Conservation (phyloP, 2,888 invertebrate genomes). For the Napeogenes inachia region DNA sequence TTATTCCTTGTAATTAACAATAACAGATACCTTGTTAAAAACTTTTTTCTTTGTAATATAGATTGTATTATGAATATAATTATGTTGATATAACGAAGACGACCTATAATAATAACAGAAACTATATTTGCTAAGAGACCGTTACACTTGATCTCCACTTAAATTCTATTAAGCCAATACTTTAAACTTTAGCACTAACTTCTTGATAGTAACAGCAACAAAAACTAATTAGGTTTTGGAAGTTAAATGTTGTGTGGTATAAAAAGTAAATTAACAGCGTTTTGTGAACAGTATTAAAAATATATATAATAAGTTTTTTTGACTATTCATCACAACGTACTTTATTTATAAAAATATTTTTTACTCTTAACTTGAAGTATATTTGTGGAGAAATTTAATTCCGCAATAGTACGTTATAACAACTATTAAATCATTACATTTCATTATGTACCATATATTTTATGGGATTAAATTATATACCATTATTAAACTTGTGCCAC, state of each 20-base stretch:
- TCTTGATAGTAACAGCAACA: conserved; percentile 46
- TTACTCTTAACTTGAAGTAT: too few species aligned
- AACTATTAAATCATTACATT: too few species aligned
- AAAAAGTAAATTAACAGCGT: conserved; percentile 9
- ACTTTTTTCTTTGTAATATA: too few species aligned
- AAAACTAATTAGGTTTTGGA: conserved; percentile 41
- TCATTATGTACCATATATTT: too few species aligned
- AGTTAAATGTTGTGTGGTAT: conserved; percentile 31
- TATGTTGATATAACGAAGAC: not conserved
- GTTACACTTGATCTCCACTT: conserved; percentile 2
- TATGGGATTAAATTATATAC: not conserved
- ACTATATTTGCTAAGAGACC: conserved; percentile 1
- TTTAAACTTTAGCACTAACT: conserved; percentile 33
- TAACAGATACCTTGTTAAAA: too few species aligned
- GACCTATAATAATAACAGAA: not conserved
- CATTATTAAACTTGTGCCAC: conserved; percentile 1
- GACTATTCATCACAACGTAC: too few species aligned
- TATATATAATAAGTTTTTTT: too few species aligned
- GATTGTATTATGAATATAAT: not conserved
- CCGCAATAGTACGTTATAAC: too few species aligned
- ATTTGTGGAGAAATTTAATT: too few species aligned
- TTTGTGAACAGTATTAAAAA: not conserved
- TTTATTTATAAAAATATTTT: too few species aligned
- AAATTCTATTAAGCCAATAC: conserved; percentile 19
- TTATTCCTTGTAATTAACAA: too few species aligned